Conservation (phyloP, 2,113 vertebrate genomes). For the Corydoras maculifer region DNA sequence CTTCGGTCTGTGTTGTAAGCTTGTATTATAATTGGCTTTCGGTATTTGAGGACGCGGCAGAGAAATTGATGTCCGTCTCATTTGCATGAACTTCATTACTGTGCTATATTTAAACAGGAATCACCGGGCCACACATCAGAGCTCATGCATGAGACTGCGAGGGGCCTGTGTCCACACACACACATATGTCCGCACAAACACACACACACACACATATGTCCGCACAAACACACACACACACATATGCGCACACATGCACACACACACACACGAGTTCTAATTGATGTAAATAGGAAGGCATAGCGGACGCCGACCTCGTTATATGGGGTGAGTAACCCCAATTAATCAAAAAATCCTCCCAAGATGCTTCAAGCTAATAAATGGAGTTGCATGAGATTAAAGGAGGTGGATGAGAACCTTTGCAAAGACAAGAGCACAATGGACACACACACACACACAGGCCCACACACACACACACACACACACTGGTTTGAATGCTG, state of each 20-base stretch:
- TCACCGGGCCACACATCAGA: slow-evolving; percentile 46
- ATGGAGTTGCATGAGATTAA: slow-evolving; percentile 62
- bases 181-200: neutral
- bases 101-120: slow-evolving; percentile 68
- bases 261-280: slow-evolving; percentile 63
- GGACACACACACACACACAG: neutral
- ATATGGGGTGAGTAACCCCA: slow-evolving; percentile 80
- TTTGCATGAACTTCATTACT: slow-evolving; percentile 73
- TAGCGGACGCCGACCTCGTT: slow-evolving; percentile 80
- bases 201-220: neutral
- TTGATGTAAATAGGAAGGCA: slow-evolving; percentile 79
- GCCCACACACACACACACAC: slow-evolving; percentile 32
- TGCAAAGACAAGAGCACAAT: neutral
- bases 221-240: neutral
- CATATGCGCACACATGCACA: neutral
- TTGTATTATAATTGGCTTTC: slow-evolving; percentile 50
- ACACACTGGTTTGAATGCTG: slow-evolving; percentile 43
- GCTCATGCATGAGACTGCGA: slow-evolving; percentile 62
- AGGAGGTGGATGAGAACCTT: slow-evolving; percentile 51
- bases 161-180: slow-evolving; percentile 33
- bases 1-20: neutral
- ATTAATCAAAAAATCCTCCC: slow-evolving; percentile 84
- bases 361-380: slow-evolving; percentile 82
- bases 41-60: neutral
- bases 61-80: slow-evolving; percentile 49